These are phyloP conservation scores for Neodiprion virginianus DNA, from an alignment of 1,140 invertebrate species.

Conservation along the genomic window DNA sequence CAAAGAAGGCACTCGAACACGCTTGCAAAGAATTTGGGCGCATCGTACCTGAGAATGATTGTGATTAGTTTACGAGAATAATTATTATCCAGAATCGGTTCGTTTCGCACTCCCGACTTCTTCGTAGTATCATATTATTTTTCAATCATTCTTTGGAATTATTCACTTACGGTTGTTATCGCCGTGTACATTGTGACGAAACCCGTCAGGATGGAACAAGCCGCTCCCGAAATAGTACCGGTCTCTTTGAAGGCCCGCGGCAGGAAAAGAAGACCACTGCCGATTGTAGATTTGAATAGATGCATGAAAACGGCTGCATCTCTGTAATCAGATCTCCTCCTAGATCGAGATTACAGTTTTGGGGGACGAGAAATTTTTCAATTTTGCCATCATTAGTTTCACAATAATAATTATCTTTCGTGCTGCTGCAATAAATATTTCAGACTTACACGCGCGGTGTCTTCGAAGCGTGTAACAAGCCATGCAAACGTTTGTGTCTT, in stretches of 20 bases:
- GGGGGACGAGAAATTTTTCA: not conserved
- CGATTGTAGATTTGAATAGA: slow-evolving; percentile 64
- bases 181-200: slow-evolving; percentile 61
- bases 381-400: not conserved
- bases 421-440: no score
- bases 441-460: no score
- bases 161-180: slow-evolving; percentile 55
- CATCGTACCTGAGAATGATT: slow-evolving; percentile 50
- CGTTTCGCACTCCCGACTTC: no score
- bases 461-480: not conserved
- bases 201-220: slow-evolving; percentile 57
- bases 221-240: slow-evolving; percentile 61
- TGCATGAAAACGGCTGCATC: slow-evolving; percentile 60
- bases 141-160: not conserved
- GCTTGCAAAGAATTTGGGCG: slow-evolving; percentile 53
- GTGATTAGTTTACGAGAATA: not conserved
- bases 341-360: not conserved
- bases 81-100: no score
- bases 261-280: slow-evolving; percentile 69
- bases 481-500: slow-evolving; percentile 17
- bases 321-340: slow-evolving; percentile 30
- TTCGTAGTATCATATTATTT: not conserved
- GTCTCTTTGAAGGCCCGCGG: slow-evolving; percentile 66
- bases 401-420: no score
- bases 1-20: slow-evolving; percentile 52